These are phyloP conservation scores for Polypedilum pembai DNA, from an alignment of 1,140 invertebrate species.

Conservation along the genomic window DNA sequence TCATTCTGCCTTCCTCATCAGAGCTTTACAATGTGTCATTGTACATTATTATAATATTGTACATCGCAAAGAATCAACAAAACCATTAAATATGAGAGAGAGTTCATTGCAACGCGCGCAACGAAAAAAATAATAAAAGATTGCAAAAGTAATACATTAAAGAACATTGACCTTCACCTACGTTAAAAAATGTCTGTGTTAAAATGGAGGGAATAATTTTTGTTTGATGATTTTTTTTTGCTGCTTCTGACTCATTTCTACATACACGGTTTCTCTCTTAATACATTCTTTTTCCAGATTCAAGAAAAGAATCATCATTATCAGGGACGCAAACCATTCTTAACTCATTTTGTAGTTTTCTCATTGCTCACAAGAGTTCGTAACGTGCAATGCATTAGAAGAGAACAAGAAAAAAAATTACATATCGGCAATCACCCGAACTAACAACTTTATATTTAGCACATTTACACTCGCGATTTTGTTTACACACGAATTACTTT, in stretches of 20 bases:
- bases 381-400: background rate
- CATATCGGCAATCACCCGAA: background rate
- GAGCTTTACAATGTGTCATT: too few relatives aligned
- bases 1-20: too few relatives aligned
- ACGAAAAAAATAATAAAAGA: background rate
- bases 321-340: background rate
- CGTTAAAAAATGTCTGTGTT: constrained; percentile 4
- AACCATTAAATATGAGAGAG: constrained; percentile 1
- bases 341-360: background rate
- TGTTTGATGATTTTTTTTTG: background rate
- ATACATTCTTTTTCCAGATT: background rate
- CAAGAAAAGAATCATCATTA: background rate
- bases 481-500: constrained; percentile 6
- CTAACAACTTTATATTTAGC: background rate
- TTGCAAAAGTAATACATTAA: constrained; percentile 19
- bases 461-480: constrained; percentile 17
- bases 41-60: background rate
- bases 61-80: background rate
- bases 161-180: constrained; percentile 16
- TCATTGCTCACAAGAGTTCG: background rate
- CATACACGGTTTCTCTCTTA: background rate
- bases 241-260: background rate
- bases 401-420: background rate
- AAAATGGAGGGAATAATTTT: too few relatives aligned
- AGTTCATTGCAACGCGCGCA: background rate